Conservation (phyloP, 2,888 invertebrate genomes). For the Melipona beecheii region DNA sequence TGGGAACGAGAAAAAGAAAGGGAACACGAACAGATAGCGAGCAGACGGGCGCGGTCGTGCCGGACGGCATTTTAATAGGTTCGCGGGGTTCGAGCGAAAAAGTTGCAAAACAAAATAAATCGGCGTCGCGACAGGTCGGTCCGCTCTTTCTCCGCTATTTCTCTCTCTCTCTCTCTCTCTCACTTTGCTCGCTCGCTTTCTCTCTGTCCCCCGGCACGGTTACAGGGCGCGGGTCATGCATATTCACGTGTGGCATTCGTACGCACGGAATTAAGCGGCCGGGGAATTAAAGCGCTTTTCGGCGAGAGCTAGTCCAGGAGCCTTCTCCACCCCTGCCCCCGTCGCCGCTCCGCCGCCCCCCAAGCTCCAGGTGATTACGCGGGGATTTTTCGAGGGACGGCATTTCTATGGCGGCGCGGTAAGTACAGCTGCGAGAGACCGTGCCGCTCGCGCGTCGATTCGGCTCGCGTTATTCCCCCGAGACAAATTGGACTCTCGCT, state of each 20-base stretch:
- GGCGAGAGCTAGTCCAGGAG: conserved; percentile 59
- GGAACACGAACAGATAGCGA: conserved; percentile 54
- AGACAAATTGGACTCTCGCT: conserved; percentile 50
- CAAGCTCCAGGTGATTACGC: conserved; percentile 57
- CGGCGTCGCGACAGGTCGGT: conserved; percentile 63
- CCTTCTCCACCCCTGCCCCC: background rate
- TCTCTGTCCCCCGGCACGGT: conserved; percentile 34
- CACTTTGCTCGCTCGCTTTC: background rate
- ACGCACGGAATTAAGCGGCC: conserved; percentile 70
- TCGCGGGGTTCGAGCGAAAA: conserved; percentile 65
- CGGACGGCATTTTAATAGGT: conserved; percentile 73
- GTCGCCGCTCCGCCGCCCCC: background rate
- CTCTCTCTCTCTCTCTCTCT: background rate
- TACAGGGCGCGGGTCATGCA: conserved; percentile 65
- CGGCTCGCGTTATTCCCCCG: conserved; percentile 51
- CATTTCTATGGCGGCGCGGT: conserved; percentile 56
- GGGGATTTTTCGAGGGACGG: conserved; percentile 57
- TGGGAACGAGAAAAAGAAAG: conserved; percentile 48
- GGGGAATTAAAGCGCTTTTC: conserved; percentile 75
- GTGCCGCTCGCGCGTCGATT: conserved; percentile 40
- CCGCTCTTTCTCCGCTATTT: conserved; percentile 21
- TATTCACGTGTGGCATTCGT: conserved; percentile 76
- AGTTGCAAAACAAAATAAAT: conserved; percentile 68
- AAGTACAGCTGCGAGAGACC: conserved; percentile 49
- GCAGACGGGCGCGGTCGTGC: conserved; percentile 56